Evolutionary conservation across 2,797 vertebrate species (phyloP).

Genomic region (Paguma larvata): DNA sequence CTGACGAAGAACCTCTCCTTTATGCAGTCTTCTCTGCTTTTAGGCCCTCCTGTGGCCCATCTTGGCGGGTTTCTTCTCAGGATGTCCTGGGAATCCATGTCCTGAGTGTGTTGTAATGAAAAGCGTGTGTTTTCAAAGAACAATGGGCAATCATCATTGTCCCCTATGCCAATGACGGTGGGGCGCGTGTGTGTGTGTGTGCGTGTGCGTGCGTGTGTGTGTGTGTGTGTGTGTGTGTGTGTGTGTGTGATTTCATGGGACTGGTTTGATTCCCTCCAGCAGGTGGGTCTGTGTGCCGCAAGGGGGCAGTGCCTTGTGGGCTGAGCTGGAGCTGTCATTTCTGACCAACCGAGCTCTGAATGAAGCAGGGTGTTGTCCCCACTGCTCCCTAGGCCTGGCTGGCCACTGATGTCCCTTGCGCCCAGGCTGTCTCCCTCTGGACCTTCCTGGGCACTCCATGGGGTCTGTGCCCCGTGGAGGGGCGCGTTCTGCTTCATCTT

Average conservation of each 20-base stretch:
- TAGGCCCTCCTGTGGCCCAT: too few species aligned
- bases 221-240: too few species aligned
- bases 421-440: not conserved
- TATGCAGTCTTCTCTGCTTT: not conserved
- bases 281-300: not conserved
- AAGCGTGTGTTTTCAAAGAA: not conserved
- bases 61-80: not conserved
- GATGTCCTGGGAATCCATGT: not conserved
- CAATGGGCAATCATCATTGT: too few species aligned
- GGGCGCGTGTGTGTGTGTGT: too few species aligned
- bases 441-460: fast-evolving
- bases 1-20: not conserved
- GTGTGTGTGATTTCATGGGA: not conserved
- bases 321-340: not conserved
- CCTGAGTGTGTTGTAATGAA: not conserved
- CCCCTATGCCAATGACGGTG: not conserved
- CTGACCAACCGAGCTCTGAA: not conserved
- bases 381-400: too few species aligned
- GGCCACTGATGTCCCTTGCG: fast-evolving
- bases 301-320: fast-evolving
- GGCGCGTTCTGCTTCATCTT: fast-evolving
- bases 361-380: not conserved
- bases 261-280: not conserved
- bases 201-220: too few species aligned
- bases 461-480: not conserved